phyloP scores from a whole-genome alignment of 1,140 invertebrate species.

The Oreohelix idahoensis region DNA sequence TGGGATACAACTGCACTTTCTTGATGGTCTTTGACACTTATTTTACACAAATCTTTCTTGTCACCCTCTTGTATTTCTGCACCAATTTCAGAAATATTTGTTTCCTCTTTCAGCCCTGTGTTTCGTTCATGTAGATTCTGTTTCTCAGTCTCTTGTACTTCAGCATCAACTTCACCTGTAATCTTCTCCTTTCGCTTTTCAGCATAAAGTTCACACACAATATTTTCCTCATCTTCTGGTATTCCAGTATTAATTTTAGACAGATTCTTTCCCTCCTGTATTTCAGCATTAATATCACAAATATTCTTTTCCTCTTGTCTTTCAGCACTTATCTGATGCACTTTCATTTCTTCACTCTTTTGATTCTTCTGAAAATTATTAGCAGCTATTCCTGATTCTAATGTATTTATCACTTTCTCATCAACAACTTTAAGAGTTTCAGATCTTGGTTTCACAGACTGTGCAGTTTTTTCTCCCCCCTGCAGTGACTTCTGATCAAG shows the following conservation, averaged over 20 bases:
- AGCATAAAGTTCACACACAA: no score
- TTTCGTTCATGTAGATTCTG: no score
- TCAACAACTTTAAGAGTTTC: background rate
- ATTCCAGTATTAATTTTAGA: background rate
- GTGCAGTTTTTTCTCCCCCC: background rate
- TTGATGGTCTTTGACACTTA: no score
- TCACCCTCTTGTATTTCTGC: no score
- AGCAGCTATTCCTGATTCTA: background rate
- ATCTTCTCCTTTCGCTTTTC: no score
- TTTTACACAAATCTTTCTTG: no score
- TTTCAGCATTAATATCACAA: background rate
- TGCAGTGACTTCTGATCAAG: background rate
- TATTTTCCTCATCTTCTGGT: background rate
- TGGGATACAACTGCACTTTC: no score
- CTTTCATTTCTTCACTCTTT: background rate
- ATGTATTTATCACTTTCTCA: background rate
- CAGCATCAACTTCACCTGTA: no score
- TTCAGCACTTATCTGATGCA: background rate
- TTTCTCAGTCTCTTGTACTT: no score
- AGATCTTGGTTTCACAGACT: background rate
- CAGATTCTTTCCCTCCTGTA: background rate
- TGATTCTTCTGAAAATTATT: no score
- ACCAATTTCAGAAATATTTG: no score
- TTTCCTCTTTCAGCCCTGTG: no score
- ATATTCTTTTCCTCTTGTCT: background rate